Evolutionary conservation across 2,888 invertebrate genomes (phyloP), one percentile per base, ranked within the genome.

Genomic region (Ommatoiulus sabulosus): DNA sequence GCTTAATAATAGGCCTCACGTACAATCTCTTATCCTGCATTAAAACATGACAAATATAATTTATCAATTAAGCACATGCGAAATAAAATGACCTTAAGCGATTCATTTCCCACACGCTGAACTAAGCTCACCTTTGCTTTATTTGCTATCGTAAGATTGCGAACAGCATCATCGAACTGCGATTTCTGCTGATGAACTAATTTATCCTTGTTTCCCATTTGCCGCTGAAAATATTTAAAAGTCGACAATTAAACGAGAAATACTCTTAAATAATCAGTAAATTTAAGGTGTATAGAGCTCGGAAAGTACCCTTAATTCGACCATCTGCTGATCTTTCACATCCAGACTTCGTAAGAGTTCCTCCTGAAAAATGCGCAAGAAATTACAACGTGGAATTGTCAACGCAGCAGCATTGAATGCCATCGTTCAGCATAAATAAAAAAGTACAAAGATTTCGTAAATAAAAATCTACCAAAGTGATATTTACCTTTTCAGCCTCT

Each of bases 91-190:
- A n/a, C n/a, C n/a, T n/a, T n/a, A n/a, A n/a, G n/a, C n/a, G n/a
- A n/a, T n/a, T n/a, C n/a, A n/a, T n/a, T n/a, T n/a, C n/a, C n/a
- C n/a, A n/a, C n/a, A n/a, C n/a, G n/a, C n/a, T n/a, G n/a, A n/a
- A 44, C 20, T 85, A 20, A n/a, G 1, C 84, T 84, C 44, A 89
- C 89, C 84, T 89, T 89, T n/a, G 89, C 57, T 89, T 89, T 89
- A 88, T 89, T 89, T 35, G 89, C 89, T 44, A 48, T 7, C 1
- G 89, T 80, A 44, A 89, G 88, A 44, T 89, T 89, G 35, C 87
- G 86, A 10, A 89, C 84, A 12, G 90, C 90, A n/a, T 90, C 90
- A 44, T 90, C 90, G n/a, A 90, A 87, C 84, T 90, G 90, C 4
- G 44, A 57, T 87, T 89, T 89, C 57, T 90, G 90, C 86, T 89